These are phyloP conservation scores for Masnerella sp. DNA, from an alignment of 2,888 invertebrate genomes.

Conservation along the genomic window DNA sequence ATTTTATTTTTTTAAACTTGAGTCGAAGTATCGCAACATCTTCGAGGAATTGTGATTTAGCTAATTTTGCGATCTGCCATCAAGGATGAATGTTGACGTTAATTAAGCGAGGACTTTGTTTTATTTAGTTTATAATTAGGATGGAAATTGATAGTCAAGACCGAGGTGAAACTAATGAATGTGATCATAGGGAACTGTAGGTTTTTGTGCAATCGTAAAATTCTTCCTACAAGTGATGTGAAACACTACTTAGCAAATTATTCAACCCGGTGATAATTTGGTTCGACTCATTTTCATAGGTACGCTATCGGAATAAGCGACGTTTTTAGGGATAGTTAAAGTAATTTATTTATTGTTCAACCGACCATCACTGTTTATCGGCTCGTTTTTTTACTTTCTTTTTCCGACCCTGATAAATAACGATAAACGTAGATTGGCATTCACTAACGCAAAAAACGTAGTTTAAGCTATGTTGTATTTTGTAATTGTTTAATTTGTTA, in stretches of 20 bases:
- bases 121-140: slow-evolving; percentile 19
- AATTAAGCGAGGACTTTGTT: slow-evolving; percentile 22
- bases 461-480: slow-evolving; percentile 30
- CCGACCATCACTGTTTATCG: slow-evolving; percentile 10
- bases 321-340: slow-evolving; percentile 17
- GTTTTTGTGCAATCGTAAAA: slow-evolving; percentile 45
- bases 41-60: slow-evolving; percentile 39
- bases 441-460: slow-evolving; percentile 10
- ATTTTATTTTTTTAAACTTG: too few species aligned
- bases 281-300: slow-evolving; percentile 8
- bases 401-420: slow-evolving; percentile 8
- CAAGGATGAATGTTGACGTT: slow-evolving; percentile 25
- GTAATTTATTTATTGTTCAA: slow-evolving; percentile 20
- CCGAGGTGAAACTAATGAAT: slow-evolving; percentile 17
- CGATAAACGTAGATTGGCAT: slow-evolving; percentile 11
- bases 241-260: slow-evolving; percentile 15
- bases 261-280: slow-evolving; percentile 14
- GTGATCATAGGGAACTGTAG: slow-evolving; percentile 34
- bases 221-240: slow-evolving; percentile 39
- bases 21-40: not conserved
- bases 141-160: slow-evolving; percentile 9
- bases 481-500: slow-evolving; percentile 33
- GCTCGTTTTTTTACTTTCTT: slow-evolving; percentile 10
- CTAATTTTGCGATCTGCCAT: slow-evolving; percentile 16
- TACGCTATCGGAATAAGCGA: slow-evolving; percentile 6